phyloP scores from a whole-genome alignment of 2,797 vertebrate genomes.

The Ataeniobius toweri region DNA sequence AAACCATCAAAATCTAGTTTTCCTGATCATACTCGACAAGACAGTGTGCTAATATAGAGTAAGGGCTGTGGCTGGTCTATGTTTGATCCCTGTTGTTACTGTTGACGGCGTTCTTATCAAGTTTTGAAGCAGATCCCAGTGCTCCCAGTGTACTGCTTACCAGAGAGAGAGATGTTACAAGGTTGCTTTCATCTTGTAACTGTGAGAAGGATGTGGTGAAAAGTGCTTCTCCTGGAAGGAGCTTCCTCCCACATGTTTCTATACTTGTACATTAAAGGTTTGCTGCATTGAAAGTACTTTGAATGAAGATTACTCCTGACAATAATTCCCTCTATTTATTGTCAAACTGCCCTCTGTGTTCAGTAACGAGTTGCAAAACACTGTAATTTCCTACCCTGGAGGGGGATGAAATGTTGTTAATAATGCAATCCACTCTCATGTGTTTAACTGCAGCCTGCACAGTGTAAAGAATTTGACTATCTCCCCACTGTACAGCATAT shows the following conservation, averaged over 20 bases:
- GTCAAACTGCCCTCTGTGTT: neutral
- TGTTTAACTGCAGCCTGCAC: neutral
- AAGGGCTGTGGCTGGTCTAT: conserved; percentile 12
- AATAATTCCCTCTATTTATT: conserved; percentile 6
- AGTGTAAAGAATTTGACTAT: conserved; percentile 7
- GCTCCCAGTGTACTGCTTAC: neutral
- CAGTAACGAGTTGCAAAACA: neutral
- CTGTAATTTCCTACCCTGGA: neutral
- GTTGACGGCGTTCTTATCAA: conserved; percentile 18
- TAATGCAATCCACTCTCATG: neutral
- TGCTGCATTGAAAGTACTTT: conserved; percentile 20
- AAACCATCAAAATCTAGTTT: neutral
- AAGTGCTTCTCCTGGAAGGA: conserved; percentile 48
- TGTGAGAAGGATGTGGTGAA: conserved; percentile 50
- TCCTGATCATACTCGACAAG: neutral
- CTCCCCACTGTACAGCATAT: neutral
- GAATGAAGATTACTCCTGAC: conserved; percentile 37
- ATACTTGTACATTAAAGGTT: conserved; percentile 42
- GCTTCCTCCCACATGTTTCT: conserved; percentile 57
- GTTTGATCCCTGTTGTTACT: conserved; percentile 11
- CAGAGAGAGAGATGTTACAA: conserved; percentile 19
- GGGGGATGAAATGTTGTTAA: conserved; percentile 4
- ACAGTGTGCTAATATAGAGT: neutral
- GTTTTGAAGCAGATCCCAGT: conserved; percentile 29
- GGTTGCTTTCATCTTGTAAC: conserved; percentile 45